A percentile compares a stretch with the other conserved stretches of the same genome.
phyloP scores from a whole-genome alignment of 1,140 invertebrate species.

The Apis laboriosa region DNA sequence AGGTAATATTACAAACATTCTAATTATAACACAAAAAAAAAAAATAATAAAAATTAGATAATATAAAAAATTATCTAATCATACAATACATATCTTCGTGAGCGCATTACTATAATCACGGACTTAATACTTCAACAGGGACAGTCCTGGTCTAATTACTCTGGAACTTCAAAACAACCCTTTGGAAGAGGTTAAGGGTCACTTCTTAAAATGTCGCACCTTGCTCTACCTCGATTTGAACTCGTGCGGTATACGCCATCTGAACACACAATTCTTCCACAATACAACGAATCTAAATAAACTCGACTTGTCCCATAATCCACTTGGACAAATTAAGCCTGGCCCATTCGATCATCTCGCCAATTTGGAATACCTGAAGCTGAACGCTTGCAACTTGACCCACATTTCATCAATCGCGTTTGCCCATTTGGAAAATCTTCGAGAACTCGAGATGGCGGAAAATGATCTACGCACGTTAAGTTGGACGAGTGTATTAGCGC shows the following conservation, averaged over 20 bases:
- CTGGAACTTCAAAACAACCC: constrained; percentile 87
- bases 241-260: constrained; percentile 82
- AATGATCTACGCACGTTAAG: constrained; percentile 83
- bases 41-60: not conserved
- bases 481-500: constrained; percentile 84
- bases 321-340: constrained; percentile 82
- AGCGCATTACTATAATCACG: constrained; percentile 26
- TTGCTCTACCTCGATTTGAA: constrained; percentile 86
- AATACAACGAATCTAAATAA: constrained; percentile 85
- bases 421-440: constrained; percentile 82
- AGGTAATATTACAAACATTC: not conserved
- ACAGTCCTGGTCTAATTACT: constrained; percentile 85
- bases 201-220: constrained; percentile 85
- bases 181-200: constrained; percentile 83
- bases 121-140: constrained; percentile 80
- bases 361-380: constrained; percentile 84
- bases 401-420: constrained; percentile 83
- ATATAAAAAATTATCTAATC: not conserved
- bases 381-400: constrained; percentile 85
- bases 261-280: constrained; percentile 85
- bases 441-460: constrained; percentile 84
- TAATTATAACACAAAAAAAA: not conserved
- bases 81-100: not conserved
- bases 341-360: constrained; percentile 84
- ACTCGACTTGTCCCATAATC: constrained; percentile 87